Base-by-base conservation (phyloP, 1,140 invertebrate genomes). In the Panagrolaimus sp. region DNA sequence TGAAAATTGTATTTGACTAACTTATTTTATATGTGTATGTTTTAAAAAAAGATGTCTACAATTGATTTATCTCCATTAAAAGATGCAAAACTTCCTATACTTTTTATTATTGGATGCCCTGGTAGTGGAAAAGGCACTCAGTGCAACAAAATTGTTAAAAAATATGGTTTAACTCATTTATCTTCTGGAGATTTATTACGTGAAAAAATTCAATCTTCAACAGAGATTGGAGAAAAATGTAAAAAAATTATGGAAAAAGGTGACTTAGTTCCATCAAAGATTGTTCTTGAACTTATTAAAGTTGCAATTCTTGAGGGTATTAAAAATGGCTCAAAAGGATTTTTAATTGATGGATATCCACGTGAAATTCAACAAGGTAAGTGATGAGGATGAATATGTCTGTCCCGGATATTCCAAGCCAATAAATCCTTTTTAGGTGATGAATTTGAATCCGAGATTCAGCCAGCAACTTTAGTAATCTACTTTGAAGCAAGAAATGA, bases 51-150 rank as follows among this genome's bases (percentile, higher is more conserved):
- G n/a, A n/a, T n/a, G n/a, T n/a, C n/a, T n/a, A n/a, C n/a, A 38
- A 38, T 83, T 64, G 81, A 83, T 71, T 70, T 83, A 47, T 68
- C 78, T 9, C 83, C 84, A 31, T 66, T 84, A 44, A 78, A 77
- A 48, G 75, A 77, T 23, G 80, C 84, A 20, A 83, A 84, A 65
- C 69, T 85, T 27, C 84, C 84, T 1, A 80, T 85, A 57, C 81
- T 92, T 67, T 85, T 85, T 70, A 82, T 85, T 63, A 73, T 85
- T 45, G 84, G 83, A 82, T 27, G 91, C 8, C 96, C 96, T 5
- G 96, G 96, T 9, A 90, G 94, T 76, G 96, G 96, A 8, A 99
- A 99, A 86, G 96, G 96, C 43, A 99, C 96, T 0, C 91, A 98
- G 82, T 98, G 96, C 84, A 84, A 88, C 11, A 89, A 90, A 76